These are phyloP conservation scores for Neodiprion pinetum DNA, from an alignment of 1,140 invertebrate genomes.

Conservation along the genomic window DNA sequence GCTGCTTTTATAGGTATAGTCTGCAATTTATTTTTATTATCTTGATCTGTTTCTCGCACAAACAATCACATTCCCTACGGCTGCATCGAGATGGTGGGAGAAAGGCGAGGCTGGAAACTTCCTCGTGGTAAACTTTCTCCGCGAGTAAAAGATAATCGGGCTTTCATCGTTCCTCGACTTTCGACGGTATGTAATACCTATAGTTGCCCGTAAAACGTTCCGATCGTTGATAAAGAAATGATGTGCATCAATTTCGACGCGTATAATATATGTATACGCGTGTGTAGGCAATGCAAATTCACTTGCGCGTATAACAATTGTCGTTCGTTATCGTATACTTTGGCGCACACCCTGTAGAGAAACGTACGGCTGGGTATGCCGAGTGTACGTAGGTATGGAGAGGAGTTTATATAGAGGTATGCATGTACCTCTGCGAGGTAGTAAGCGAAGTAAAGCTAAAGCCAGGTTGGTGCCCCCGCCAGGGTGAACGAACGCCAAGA, in stretches of 20 bases:
- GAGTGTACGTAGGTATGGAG: conserved; percentile 5
- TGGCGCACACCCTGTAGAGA: conserved; percentile 43
- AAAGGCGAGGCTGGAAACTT: background rate
- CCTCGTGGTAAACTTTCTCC: too few species aligned
- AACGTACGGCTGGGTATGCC: background rate
- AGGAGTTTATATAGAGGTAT: conserved; percentile 30
- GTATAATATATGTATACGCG: too few species aligned
- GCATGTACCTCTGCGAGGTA: conserved; percentile 28
- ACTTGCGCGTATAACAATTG: too few species aligned
- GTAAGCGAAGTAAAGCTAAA: conserved; percentile 62
- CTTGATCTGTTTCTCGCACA: background rate
- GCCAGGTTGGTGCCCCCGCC: conserved; percentile 63
- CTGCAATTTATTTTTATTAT: too few species aligned
- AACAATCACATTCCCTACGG: background rate
- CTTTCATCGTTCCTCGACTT: too few species aligned
- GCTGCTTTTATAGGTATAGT: too few species aligned
- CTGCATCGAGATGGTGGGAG: background rate
- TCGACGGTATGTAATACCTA: too few species aligned
- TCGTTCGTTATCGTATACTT: background rate
- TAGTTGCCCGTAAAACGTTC: too few species aligned
- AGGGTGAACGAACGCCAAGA: conserved; percentile 62
- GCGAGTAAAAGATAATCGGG: too few species aligned
- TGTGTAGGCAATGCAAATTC: too few species aligned
- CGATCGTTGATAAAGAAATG: too few species aligned
- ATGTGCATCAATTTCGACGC: too few species aligned